Base-by-base conservation (phyloP, 2,888 invertebrate genomes). In the Flabesymbios commensalis region DNA sequence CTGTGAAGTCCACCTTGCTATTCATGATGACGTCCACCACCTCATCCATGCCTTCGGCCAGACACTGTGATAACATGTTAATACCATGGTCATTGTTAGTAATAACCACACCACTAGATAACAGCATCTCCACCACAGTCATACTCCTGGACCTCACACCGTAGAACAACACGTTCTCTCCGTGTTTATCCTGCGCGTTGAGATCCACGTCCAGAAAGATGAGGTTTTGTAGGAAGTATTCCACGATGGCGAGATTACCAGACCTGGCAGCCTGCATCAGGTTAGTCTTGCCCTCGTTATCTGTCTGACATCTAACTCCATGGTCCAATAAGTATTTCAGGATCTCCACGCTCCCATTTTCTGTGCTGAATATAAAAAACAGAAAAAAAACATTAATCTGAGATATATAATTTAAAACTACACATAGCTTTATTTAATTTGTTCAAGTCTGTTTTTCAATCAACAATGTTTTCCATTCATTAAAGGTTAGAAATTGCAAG, bases 121-220 rank as follows among this genome's bases (percentile, higher is more conserved):
- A 22, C 26, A 68, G 49, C 22, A 53, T 45, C n/a, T 43, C 39
- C 3, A 65, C 55, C n/a, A 70, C 53, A 26, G 29, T 43, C 28
- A 63, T 42, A 17, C 53, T 39, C 22, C 56, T 41, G 1, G 64
- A 64, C 41, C 65, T 54, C 17, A 60, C 55, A 36, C 66, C 69
- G 48, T 71, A 71, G 52, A 71, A 72, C 14, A 72, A 58, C 14
- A 67, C 66, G 45, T 70, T 72, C 47, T 71, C 70, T 10, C 71
- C 71, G 29, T 61, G 33, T 7, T 28, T 33, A 55, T 72, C 71
- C 48, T n/a, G 19, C 10, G 57, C 52, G 41, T 69, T 67, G 54
- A 70, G 51, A 60, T 67, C 64, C 26, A 65, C 19, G 39, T 41
- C 56, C 3, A 67, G 51, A 14, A 31, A 17, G 1, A 39, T 19